Conservation (phyloP, 2,888 invertebrate genomes). For the Nymphalis c-album region DNA sequence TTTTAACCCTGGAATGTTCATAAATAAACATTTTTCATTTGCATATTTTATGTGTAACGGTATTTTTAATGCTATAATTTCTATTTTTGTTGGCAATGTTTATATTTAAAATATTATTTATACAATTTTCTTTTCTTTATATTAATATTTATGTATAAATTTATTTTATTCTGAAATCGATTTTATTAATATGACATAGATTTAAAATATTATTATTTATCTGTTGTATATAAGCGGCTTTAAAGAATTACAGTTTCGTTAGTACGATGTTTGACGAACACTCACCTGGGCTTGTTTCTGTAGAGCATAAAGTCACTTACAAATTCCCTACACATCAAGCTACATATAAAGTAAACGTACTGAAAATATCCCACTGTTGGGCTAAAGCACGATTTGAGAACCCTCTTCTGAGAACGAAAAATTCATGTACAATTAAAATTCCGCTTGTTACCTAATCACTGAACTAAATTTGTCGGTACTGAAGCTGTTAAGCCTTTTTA, state of each 20-base stretch:
- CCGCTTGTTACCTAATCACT: no score
- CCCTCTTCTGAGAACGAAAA: no score
- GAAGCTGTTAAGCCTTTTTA: no score
- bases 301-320: slow-evolving; percentile 21
- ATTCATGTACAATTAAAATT: no score
- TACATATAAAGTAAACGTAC: neutral
- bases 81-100: slow-evolving; percentile 17
- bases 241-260: slow-evolving; percentile 21
- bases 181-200: no score
- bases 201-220: no score
- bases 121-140: no score
- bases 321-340: neutral
- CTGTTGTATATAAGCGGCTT: neutral
- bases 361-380: no score
- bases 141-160: no score
- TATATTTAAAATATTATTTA: slow-evolving; percentile 2
- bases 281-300: slow-evolving; percentile 28
- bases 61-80: slow-evolving; percentile 31
- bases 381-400: no score
- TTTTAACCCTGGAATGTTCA: slow-evolving; percentile 36
- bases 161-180: no score
- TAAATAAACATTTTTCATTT: slow-evolving; percentile 36
- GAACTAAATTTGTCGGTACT: no score
- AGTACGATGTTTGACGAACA: slow-evolving; percentile 30
- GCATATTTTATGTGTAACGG: slow-evolving; percentile 31